Conservation (phyloP, 64 coral and sea anemone genomes). For the Pocillopora damicornis region DNA sequence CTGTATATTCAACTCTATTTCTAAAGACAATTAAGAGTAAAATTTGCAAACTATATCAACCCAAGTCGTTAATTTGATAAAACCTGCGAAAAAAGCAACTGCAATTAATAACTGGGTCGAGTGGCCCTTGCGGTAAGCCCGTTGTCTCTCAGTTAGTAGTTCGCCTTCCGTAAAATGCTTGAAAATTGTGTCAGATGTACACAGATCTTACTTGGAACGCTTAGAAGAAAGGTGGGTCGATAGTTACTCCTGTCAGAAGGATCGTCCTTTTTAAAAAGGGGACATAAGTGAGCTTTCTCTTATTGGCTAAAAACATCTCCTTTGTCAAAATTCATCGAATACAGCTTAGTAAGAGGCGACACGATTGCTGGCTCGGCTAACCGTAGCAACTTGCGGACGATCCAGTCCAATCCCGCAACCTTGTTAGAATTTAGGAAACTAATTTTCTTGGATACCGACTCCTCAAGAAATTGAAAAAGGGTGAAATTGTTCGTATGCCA, state of each 20-base stretch:
- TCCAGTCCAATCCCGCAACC: not conserved
- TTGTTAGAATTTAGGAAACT: not conserved
- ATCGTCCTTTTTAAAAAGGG: conserved; percentile 5
- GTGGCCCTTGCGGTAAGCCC: not conserved
- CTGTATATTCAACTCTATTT: too few relatives aligned
- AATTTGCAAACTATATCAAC: too few relatives aligned
- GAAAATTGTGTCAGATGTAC: not conserved
- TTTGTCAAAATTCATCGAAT: not conserved
- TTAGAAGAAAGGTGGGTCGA: not conserved
- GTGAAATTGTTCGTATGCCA: not conserved
- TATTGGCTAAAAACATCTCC: not conserved
- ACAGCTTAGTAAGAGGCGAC: not conserved
- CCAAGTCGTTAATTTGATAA: too few relatives aligned
- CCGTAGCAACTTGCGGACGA: not conserved
- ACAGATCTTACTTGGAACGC: not conserved
- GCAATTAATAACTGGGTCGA: not conserved
- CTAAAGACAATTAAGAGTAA: too few relatives aligned
- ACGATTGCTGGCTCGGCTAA: not conserved
- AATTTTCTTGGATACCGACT: not conserved
- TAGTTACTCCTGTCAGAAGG: conserved; percentile 8
- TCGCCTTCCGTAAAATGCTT: not conserved
- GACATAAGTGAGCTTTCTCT: not conserved
- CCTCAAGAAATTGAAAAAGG: not conserved
- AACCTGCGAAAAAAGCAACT: too few relatives aligned
- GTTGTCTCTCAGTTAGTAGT: not conserved